A percentile compares a stretch with the other conserved stretches of the same genome.
These are phyloP conservation scores for Agelastica alni DNA, from an alignment of 2,888 invertebrate genomes.

Conservation along the genomic window DNA sequence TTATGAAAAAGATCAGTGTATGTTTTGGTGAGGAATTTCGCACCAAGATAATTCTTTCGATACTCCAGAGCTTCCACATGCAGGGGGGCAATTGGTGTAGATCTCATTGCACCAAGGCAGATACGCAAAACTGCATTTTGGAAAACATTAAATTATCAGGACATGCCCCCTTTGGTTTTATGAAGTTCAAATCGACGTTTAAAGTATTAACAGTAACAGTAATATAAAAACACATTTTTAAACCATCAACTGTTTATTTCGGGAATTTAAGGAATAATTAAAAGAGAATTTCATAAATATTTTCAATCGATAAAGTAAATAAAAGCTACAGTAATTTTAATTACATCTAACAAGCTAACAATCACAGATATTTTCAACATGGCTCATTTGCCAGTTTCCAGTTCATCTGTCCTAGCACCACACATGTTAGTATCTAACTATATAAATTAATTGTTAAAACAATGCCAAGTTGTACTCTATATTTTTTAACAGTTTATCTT, in stretches of 20 bases:
- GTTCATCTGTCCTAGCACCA: constrained; percentile 42
- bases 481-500: constrained; percentile 10
- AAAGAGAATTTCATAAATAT: constrained; percentile 15
- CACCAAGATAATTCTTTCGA: too few species aligned
- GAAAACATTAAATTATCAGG: too few species aligned
- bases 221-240: constrained; percentile 13
- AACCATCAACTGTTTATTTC: constrained; percentile 23
- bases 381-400: constrained; percentile 36
- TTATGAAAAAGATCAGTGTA: too few species aligned
- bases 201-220: too few species aligned
- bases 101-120: too few species aligned
- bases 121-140: too few species aligned
- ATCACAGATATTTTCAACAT: constrained; percentile 44
- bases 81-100: too few species aligned
- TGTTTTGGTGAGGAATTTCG: too few species aligned
- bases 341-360: constrained; percentile 42
- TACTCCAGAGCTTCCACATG: too few species aligned
- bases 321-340: constrained; percentile 30
- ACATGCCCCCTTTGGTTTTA: too few species aligned
- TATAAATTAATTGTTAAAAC: constrained; percentile 17
- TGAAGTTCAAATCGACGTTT: too few species aligned
- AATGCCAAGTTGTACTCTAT: constrained; percentile 13
- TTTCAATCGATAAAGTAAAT: constrained; percentile 14
- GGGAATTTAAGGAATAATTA: constrained; percentile 18
- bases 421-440: constrained; percentile 27